Evolutionary conservation across 1,140 invertebrate species (phyloP).

Genomic region (Geopemphigus sp.): DNA sequence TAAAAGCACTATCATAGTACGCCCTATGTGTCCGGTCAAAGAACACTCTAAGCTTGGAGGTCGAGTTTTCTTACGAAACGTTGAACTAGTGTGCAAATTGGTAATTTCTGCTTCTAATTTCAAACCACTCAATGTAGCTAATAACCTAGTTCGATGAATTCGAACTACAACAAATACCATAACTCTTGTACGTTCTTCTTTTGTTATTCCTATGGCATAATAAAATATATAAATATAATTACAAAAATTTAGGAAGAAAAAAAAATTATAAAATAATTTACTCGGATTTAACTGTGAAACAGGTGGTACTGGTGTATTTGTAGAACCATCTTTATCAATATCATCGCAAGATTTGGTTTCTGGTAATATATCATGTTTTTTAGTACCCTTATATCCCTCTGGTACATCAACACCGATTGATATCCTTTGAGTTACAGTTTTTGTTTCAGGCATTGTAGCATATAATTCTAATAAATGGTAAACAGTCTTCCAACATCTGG

Average conservation of each 20-base stretch:
- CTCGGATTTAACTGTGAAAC: constrained; percentile 51
- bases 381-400: constrained; percentile 58
- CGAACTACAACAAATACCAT: constrained; percentile 85
- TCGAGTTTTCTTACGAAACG: constrained; percentile 74
- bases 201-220: constrained; percentile 55
- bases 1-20: constrained; percentile 87
- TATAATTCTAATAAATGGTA: constrained; percentile 90
- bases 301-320: constrained; percentile 53
- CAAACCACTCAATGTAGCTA: constrained; percentile 88
- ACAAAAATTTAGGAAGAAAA: too few relatives aligned
- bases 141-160: constrained; percentile 80
- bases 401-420: constrained; percentile 59
- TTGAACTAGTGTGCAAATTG: constrained; percentile 74
- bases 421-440: constrained; percentile 70
- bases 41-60: constrained; percentile 77
- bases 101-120: constrained; percentile 89
- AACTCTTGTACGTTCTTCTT: constrained; percentile 61
- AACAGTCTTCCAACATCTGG: constrained; percentile 91
- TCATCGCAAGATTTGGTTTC: constrained; percentile 57
- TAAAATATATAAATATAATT: constrained; percentile 1
- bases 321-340: constrained; percentile 55
- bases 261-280: constrained; percentile 50
- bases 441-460: constrained; percentile 89
- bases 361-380: constrained; percentile 59
- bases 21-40: constrained; percentile 83